Evolutionary conservation across 2,888 invertebrate genomes (phyloP), one percentile per base, ranked within the genome.

Genomic region (Myopa tessellatipennis): DNA sequence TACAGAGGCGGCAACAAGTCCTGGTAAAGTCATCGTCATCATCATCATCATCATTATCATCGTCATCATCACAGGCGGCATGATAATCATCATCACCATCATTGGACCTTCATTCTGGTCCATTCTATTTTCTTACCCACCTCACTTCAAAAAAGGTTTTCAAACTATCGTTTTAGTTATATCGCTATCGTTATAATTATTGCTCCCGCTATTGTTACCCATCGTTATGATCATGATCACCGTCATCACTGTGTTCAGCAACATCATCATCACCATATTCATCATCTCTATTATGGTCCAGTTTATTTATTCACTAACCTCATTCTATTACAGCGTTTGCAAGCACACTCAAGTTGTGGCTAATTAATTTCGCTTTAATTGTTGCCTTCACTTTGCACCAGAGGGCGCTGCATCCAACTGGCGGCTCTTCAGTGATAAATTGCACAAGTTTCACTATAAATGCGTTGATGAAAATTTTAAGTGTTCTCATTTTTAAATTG

Each of bases 361-460:
- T 85, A 87, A 87, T 87, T 87, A 87, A 87, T 87, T 84, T 86
- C 84, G 82, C 83, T 87, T 86, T 87, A 87, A 87, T 87, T 87
- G 85, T 83, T 82, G 81, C 82, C 83, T 83, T 80, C 79, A 81
- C 77, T 77, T 80, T 69, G 76, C 75, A 75, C 74, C 52, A 68
- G 55, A 75, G 75, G 75, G 75, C 74, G 68, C 74, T 74, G 38
- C 60, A 36, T 14, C 26, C 65, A 36, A 34, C n/a, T 16, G 45
- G 18, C 61, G 26, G 67, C 76, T 63, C 36, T 10, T 38, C 76
- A 12, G 14, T 50, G 79, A 79, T 78, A 75, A 75, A 79, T 78
- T 68, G 63, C 60, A 38, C 34, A 58, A 78, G 74, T 40, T 78
- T 26, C 45, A 55, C 58, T 77, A 77, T 78, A 80, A 77, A 80